These are phyloP conservation scores for Willowsia nigromaculata DNA, from an alignment of 2,888 invertebrate genomes.

Conservation along the genomic window DNA sequence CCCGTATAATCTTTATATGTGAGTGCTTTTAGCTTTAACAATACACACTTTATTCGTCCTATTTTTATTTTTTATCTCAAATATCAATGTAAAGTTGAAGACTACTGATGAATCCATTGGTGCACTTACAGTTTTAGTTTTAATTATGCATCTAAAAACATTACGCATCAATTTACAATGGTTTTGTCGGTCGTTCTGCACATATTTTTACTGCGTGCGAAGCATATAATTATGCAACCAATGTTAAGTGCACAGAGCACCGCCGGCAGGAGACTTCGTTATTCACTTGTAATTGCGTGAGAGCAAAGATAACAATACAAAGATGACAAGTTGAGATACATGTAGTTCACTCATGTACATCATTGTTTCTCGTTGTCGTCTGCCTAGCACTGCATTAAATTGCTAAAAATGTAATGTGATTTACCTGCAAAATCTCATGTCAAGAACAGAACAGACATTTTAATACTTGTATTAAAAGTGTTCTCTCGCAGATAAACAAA, in stretches of 20 bases:
- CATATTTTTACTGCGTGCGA: conserved; percentile 32
- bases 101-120: not conserved
- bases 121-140: too few relatives aligned
- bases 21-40: not conserved
- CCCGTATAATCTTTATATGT: not conserved
- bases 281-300: conserved; percentile 38
- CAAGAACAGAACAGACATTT: not conserved
- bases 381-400: not conserved
- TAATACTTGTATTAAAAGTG: conserved; percentile 2
- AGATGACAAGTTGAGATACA: conserved; percentile 47
- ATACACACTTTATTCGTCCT: not conserved
- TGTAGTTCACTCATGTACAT: conserved; percentile 13
- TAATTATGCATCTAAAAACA: too few relatives aligned
- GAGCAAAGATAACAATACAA: conserved; percentile 32
- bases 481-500: not conserved
- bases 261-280: not conserved
- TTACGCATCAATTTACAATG: conserved; percentile 5
- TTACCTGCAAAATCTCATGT: conserved; percentile 1
- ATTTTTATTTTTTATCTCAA: not conserved
- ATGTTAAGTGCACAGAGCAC: conserved; percentile 54
- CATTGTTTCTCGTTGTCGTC: conserved; percentile 23
- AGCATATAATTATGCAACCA: conserved; percentile 66
- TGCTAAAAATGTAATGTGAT: not conserved
- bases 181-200: conserved; percentile 17
- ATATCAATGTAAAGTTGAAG: conserved; percentile 16